Evolutionary conservation across 2,888 invertebrate genomes (phyloP), one percentile per base, ranked within the genome.

Genomic region (Tachina fera): DNA sequence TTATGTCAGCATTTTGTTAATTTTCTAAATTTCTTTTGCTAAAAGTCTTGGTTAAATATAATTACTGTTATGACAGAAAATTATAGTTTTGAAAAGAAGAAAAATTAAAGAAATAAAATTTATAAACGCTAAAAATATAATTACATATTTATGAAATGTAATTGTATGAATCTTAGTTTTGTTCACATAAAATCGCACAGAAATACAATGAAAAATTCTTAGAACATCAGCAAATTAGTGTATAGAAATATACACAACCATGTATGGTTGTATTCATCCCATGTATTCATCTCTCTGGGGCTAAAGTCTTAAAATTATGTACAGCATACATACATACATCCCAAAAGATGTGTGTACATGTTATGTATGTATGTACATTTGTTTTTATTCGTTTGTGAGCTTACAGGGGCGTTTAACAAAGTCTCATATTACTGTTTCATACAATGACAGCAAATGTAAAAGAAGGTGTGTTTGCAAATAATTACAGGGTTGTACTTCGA

Each of bases 141-240:
- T 85, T 78, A 78, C n/a, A n/a, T 78, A 82, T 82, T 82, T 82
- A 70, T 75, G 78, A 85, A 78, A 82, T 82, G 63, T n/a, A 16
- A 70, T 74, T 74, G 56, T 41, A 82, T 65, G 53, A 63, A 56
- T 53, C 9, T 61, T 11, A 11, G 19, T 71, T 6, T n/a, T 5
- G 22, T 8, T 70, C 53, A 43, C 19, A 19, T 8, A n/a, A 39
- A 72, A 39, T 6, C 16, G 53, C 39, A 58, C n/a, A 63, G 8
- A 61, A 76, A 65, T 61, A 72, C 41, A 82, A 82, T 78, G 82
- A 75, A 82, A 82, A 85, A 75, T 82, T 85, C 78, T 85, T 70
- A 75, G 41, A 67, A 84, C 41, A 51, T 60, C 39, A 76, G 9
- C 56, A 84, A 74, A 67, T 81, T 68, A 68, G 19, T 41, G 31